Base-by-base conservation (phyloP, 2,797 vertebrate genomes). In the Hydrolagus colliei region DNA sequence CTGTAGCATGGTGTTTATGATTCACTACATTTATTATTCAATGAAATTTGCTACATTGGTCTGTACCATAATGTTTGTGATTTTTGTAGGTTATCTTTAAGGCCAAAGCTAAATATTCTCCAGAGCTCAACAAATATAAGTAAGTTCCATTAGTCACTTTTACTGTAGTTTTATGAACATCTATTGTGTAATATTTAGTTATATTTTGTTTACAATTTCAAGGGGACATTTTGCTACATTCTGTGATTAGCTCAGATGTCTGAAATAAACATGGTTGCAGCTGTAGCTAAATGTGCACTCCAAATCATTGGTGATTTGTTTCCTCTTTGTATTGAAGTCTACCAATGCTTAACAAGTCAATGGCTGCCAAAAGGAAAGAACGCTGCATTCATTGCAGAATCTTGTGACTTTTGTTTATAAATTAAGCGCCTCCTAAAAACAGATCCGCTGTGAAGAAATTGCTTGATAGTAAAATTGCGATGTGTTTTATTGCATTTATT, bases 51-150 rank as follows among this genome's bases (percentile, higher is more conserved):
- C 32, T 84, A 67, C 9, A 9, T 61, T 61, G n/a, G 20, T 52
- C 79, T 68, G 12, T 71, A 71, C 71, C 16, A 80, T 79, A 16
- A 84, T 71, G 32, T 71, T 18, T 86, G 86, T 87, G 89, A 86
- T 88, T 20, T 77, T 87, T 88, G 62, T 89, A 98, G 97, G 96
- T 98, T 87, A 96, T 99, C 92, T 97, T 96, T 92, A 98, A 98
- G 94, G 96, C 94, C 65, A 95, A 94, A 92, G 93, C 97, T 85
- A 97, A 97, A 91, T 98, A 96, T 91, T 97, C 96, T 68, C 95
- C 96, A 85, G 97, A 98, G 88, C 96, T 97, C 93, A 96, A 95
- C 92, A 98, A 96, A 92, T 97, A 97, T 94, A 98, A 95, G 97
- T 99, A 94, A 96, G 95, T 95, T 86, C 13, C 14, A 77, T 7